Percentiles rank a stretch among this genome's conserved stretches.
Conservation (phyloP, 2,113 vertebrate species). For the Cnemophilus loriae region DNA sequence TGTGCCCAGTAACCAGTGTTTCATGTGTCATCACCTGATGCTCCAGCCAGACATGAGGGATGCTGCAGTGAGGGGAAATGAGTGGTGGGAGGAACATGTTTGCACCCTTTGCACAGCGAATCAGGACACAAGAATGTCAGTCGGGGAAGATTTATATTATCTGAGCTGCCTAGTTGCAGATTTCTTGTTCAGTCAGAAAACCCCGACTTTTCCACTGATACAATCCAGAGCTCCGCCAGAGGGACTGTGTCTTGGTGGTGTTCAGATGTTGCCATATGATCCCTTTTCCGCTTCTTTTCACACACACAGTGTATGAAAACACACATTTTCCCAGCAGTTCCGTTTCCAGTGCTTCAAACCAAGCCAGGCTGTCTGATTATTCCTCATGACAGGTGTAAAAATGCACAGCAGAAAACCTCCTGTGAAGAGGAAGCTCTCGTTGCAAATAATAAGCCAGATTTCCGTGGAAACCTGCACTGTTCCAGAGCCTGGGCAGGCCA, state of each 20-base stretch:
- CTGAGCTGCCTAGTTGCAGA: not conserved
- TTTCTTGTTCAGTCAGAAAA: not conserved
- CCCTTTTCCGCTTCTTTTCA: not conserved
- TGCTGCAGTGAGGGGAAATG: not conserved
- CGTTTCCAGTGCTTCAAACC: not conserved
- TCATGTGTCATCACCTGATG: not conserved
- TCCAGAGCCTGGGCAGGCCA: not conserved
- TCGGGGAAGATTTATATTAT: not conserved
- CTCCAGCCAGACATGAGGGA: not conserved
- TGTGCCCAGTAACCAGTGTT: not conserved
- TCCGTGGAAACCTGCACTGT: not conserved
- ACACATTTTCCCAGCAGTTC: not conserved
- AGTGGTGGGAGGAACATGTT: not conserved
- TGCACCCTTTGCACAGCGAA: not conserved
- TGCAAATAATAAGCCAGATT: conserved; percentile 22
- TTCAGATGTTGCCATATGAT: not conserved
- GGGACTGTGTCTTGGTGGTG: not conserved
- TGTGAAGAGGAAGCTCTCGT: not conserved
- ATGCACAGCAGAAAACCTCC: conserved; percentile 45
- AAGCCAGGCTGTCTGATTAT: not conserved
- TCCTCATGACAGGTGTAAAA: conserved; percentile 13
- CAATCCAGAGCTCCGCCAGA: not conserved
- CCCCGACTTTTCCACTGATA: not conserved
- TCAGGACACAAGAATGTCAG: not conserved
- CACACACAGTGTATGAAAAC: not conserved